Conservation (phyloP, 2,797 vertebrate species). For the Mergus octosetaceus region DNA sequence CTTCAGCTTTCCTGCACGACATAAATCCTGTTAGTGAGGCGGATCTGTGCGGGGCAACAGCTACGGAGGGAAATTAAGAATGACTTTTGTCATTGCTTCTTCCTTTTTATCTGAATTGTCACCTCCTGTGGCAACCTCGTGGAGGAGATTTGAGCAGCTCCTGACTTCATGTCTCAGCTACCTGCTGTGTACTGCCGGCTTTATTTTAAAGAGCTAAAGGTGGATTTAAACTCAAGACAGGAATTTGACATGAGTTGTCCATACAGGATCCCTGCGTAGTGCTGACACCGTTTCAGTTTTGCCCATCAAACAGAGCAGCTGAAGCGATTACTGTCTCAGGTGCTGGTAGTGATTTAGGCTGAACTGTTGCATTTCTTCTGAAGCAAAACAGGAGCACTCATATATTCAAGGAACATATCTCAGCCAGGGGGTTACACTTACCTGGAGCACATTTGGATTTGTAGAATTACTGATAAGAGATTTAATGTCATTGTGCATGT, state of each 20-base stretch:
- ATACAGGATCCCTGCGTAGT: not conserved
- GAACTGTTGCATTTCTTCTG: not conserved
- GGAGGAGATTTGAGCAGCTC: not conserved
- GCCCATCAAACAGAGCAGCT: not conserved
- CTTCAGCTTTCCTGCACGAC: not conserved
- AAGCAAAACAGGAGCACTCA: not conserved
- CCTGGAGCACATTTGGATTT: not conserved
- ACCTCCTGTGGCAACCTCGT: not conserved
- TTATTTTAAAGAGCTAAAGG: not conserved
- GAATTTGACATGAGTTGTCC: not conserved
- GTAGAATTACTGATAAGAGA: not conserved
- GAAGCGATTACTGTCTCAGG: not conserved
- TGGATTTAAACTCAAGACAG: too few relatives aligned
- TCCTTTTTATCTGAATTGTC: not conserved
- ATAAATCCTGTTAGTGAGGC: not conserved
- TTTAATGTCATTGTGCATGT: not conserved
- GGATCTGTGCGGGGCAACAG: accelerated
- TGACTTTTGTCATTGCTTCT: not conserved
- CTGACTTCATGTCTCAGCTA: not conserved
- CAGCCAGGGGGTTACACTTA: not conserved
- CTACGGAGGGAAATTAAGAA: not conserved
- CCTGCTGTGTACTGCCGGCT: not conserved
- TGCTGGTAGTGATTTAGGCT: not conserved
- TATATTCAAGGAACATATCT: not conserved
- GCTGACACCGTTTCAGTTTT: not conserved